phyloP scores from a whole-genome alignment of 2,888 invertebrate genomes.

The Tipula unca region DNA sequence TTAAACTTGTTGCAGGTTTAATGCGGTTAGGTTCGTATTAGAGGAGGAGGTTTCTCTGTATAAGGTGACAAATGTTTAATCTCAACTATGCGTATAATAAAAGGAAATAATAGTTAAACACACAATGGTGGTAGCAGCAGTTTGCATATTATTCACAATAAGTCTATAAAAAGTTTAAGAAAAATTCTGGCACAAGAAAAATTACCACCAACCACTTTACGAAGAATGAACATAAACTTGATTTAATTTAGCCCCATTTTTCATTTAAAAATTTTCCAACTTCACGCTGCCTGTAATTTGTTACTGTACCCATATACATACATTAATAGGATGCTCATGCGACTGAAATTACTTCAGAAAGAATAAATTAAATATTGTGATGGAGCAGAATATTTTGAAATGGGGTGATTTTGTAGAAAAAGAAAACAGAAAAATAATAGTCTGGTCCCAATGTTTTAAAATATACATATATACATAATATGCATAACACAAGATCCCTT shows the following conservation, averaged over 20 bases:
- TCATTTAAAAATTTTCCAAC: neutral
- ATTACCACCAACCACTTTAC: no score
- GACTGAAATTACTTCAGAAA: neutral
- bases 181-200: no score
- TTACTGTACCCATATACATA: neutral
- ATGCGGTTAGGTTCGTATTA: no score
- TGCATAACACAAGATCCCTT: neutral
- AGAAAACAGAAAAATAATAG: neutral
- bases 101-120: no score
- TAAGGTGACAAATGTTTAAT: no score
- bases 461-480: neutral
- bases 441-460: neutral
- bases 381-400: neutral
- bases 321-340: neutral
- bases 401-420: neutral
- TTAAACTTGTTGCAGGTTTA: no score
- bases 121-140: no score
- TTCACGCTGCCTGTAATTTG: neutral
- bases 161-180: no score
- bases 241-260: neutral
- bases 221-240: no score
- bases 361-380: neutral
- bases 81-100: no score
- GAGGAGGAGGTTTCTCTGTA: no score
- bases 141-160: no score